Conservation (phyloP, 2,888 invertebrate genomes). For the Mythimna pallens region DNA sequence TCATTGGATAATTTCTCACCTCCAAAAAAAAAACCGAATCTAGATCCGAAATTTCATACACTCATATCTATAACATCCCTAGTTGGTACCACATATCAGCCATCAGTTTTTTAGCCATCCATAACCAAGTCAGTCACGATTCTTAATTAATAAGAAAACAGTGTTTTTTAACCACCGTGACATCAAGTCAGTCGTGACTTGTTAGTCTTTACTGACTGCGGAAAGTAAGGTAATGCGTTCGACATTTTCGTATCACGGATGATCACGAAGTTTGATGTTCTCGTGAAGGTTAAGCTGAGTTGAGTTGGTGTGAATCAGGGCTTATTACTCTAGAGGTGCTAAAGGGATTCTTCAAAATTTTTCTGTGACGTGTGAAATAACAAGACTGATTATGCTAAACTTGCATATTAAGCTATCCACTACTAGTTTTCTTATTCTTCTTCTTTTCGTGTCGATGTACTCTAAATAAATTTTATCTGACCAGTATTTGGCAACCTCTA, state of each 20-base stretch:
- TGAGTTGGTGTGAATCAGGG: constrained; percentile 22
- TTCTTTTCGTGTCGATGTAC: too few species aligned
- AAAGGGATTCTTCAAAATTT: not conserved
- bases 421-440: too few species aligned
- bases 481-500: too few species aligned
- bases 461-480: too few species aligned
- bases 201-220: constrained; percentile 59
- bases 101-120: constrained; percentile 49
- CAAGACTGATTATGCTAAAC: too few species aligned
- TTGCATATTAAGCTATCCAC: too few species aligned
- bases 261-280: constrained; percentile 43
- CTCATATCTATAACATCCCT: too few species aligned
- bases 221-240: constrained; percentile 79
- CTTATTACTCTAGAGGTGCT: constrained; percentile 6
- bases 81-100: constrained; percentile 7
- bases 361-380: too few species aligned
- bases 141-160: constrained; percentile 61
- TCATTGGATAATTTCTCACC: too few species aligned
- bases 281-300: constrained; percentile 26
- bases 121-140: constrained; percentile 62
- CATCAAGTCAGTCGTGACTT: constrained; percentile 73
- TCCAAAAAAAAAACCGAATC: too few species aligned
- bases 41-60: too few species aligned
- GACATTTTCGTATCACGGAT: constrained; percentile 74
- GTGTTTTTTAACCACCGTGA: constrained; percentile 65